These are phyloP conservation scores for Parauchenoglanis punctatus DNA, from an alignment of 2,797 vertebrate genomes.

Conservation along the genomic window DNA sequence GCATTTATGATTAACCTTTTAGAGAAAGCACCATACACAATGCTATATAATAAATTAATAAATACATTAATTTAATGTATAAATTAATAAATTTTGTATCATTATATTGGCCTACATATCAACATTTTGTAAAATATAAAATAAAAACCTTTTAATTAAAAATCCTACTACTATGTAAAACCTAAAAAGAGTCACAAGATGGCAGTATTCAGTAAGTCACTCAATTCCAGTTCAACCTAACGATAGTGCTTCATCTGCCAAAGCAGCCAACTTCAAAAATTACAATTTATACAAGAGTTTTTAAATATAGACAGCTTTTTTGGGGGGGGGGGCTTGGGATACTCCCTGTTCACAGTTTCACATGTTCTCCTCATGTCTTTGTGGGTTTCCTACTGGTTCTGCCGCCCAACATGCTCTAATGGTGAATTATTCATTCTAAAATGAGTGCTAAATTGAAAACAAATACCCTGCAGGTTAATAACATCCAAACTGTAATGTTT, in stretches of 20 bases:
- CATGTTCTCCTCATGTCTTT: background rate
- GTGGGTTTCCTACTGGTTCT: background rate
- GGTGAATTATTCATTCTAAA: background rate
- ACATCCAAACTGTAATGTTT: background rate
- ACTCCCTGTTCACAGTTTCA: background rate
- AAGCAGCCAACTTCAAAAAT: background rate
- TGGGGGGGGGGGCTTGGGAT: background rate
- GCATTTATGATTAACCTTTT: background rate
- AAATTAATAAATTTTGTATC: background rate
- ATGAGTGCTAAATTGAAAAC: background rate
- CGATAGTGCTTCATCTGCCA: background rate
- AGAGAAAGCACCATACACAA: background rate
- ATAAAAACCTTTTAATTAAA: background rate
- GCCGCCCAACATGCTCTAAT: background rate
- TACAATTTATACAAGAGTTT: background rate
- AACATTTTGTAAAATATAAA: background rate
- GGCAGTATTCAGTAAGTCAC: conserved; percentile 31
- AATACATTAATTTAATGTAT: too few species aligned
- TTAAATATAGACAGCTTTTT: background rate
- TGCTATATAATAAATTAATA: background rate
- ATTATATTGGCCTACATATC: background rate
- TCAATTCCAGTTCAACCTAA: background rate
- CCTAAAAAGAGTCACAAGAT: conserved; percentile 34
- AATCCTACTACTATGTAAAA: background rate
- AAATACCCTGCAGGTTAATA: background rate